Base-by-base conservation (phyloP, 2,888 invertebrate genomes). In the Spisula solida region DNA sequence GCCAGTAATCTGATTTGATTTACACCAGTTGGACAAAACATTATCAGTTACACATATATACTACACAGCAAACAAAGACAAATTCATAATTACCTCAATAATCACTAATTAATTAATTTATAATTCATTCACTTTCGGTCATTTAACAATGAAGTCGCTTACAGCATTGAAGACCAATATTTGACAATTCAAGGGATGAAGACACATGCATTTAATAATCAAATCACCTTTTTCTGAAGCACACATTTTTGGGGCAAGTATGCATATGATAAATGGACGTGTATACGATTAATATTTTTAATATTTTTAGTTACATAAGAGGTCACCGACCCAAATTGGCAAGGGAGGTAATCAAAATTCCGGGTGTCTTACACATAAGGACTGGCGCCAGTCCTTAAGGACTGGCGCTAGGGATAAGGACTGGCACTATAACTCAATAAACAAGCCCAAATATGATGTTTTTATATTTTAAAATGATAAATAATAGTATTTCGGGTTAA, bases 131-230 rank as follows among this genome's bases (percentile, higher is more conserved):
- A 75, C 75, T 70, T 88, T 80, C 81, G 88, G 83, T 81, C n/a
- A 66, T 86, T 86, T 86, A 86, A 86, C 86, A 86, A 86, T 80
- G 81, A 51, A 79, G 51, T 51, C 86, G 86, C 86, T 86, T 86
- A 81, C n/a, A 75, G 29, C 70, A 31, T 48, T n/a, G 31, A 60
- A 55, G 12, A 31, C 31, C 60, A 66, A 6, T 10, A 31, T 75
- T 75, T 0, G 75, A 16, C 31, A 16, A 31, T 60, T 14, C 16
- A 34, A 34, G 5, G 5, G 0, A 60, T 18, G 1, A 8, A 16
- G 12, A 31, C 14, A 31, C 16, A 8, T 25, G 14, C 29, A 31
- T 31, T 75, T 20, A 0, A 25, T 18, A 16, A 75, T 31, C 1
- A 18, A 75, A 18, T 31, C 31, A 34, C 5, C 25, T 31, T 34